Evolutionary conservation across 1,140 invertebrate species (phyloP).

Genomic region (Sitodiplosis mosellana): DNA sequence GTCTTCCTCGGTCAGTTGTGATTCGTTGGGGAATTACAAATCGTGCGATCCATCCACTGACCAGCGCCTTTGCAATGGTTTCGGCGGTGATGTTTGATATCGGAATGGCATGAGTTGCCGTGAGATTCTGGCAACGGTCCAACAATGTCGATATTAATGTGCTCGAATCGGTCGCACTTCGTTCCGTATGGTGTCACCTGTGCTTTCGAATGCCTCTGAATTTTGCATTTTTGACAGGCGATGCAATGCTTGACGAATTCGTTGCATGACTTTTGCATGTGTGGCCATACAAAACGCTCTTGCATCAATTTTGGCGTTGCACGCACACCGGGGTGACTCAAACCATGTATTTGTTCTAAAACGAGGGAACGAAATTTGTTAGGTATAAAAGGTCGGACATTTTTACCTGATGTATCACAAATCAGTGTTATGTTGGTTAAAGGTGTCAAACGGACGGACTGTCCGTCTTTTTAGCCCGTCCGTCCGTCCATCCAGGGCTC

Average conservation of each 20-base stretch:
- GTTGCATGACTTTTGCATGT: constrained; percentile 5
- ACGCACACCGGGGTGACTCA: too few species aligned
- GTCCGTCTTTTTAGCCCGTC: too few species aligned
- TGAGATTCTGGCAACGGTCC: constrained; percentile 22
- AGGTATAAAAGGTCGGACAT: too few species aligned
- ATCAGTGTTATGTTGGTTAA: too few species aligned
- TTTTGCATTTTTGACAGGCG: constrained; percentile 10
- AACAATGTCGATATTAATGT: constrained; percentile 31
- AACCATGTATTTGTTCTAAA: too few species aligned
- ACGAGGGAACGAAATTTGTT: too few species aligned
- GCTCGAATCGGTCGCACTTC: constrained; percentile 14
- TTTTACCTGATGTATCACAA: too few species aligned
- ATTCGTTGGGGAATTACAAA: constrained; percentile 13
- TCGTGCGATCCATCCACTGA: constrained; percentile 13
- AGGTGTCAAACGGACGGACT: too few species aligned
- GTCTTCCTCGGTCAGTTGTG: constrained; percentile 14
- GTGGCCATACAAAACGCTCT: constrained; percentile 8
- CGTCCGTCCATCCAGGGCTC: too few species aligned
- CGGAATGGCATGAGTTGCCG: constrained; percentile 19
- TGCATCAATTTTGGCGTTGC: too few species aligned
- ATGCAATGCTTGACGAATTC: constrained; percentile 7
- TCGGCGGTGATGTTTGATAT: constrained; percentile 17
- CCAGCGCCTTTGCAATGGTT: constrained; percentile 12
- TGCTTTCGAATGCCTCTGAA: constrained; percentile 8
- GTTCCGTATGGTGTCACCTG: constrained; percentile 10